phyloP scores from a whole-genome alignment of 2,797 vertebrate species.

The Falco columbarius region DNA sequence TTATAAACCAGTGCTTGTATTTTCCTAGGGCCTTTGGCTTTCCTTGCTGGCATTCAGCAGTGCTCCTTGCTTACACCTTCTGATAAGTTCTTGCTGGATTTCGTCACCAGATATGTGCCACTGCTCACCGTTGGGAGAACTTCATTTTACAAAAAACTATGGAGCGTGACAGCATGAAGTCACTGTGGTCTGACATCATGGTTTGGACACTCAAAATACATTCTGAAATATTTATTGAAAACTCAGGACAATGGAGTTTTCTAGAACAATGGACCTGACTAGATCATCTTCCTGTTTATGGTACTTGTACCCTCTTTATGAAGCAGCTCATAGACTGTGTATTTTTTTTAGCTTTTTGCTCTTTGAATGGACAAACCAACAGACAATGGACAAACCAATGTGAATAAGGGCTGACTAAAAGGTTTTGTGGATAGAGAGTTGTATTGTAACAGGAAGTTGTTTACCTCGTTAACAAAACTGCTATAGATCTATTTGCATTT shows the following conservation, averaged over 20 bases:
- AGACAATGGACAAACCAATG: background rate
- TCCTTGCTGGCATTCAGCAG: background rate
- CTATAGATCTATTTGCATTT: background rate
- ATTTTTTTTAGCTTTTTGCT: background rate
- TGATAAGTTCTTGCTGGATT: background rate
- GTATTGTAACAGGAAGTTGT: background rate
- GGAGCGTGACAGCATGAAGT: background rate
- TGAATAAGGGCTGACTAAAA: background rate
- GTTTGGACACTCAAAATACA: background rate
- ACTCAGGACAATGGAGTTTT: background rate
- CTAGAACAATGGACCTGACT: background rate
- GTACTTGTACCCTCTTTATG: background rate
- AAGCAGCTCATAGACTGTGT: background rate
- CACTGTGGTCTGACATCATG: background rate
- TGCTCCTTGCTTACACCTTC: background rate
- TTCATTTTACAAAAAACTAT: background rate
- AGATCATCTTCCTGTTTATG: background rate
- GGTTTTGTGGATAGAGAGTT: background rate
- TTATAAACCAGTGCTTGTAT: background rate
- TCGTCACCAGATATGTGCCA: background rate
- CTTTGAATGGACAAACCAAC: background rate
- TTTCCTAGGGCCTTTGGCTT: background rate
- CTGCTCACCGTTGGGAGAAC: background rate
- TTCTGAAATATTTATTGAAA: background rate
- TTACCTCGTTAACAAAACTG: background rate